A percentile compares a stretch with the other conserved stretches of the same genome.
These are phyloP conservation scores for Eueides isabella DNA, from an alignment of 1,140 invertebrate species.

Conservation along the genomic window DNA sequence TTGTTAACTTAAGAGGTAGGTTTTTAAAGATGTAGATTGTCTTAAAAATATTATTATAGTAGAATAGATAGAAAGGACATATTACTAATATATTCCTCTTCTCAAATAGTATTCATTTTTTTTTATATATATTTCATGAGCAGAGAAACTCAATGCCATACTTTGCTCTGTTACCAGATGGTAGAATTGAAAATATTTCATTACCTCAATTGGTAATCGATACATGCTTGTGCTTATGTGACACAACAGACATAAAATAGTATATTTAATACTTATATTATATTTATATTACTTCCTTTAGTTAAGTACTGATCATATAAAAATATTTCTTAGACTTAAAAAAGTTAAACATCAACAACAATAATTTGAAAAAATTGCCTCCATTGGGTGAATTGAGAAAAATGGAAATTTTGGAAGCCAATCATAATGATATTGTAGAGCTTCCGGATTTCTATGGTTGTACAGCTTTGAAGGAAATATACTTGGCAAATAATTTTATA, in stretches of 20 bases:
- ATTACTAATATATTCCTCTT: too few species aligned
- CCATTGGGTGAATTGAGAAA: slow-evolving; percentile 90
- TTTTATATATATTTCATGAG: too few species aligned
- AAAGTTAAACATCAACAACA: slow-evolving; percentile 90
- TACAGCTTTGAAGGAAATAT: slow-evolving; percentile 87
- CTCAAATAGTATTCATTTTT: too few species aligned
- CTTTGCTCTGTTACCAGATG: too few species aligned
- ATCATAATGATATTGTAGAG: slow-evolving; percentile 87
- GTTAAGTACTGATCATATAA: slow-evolving; percentile 1
- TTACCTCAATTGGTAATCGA: too few species aligned
- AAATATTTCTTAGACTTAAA: slow-evolving; percentile 86
- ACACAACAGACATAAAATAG: too few species aligned
- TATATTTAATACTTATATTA: too few species aligned
- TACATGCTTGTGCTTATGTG: too few species aligned
- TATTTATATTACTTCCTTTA: not conserved
- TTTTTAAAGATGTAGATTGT: slow-evolving; percentile 17
- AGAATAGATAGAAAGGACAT: too few species aligned
- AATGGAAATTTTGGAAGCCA: slow-evolving; percentile 90
- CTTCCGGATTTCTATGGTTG: slow-evolving; percentile 88
- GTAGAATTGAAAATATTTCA: too few species aligned
- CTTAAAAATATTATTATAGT: not conserved
- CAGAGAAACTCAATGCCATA: too few species aligned
- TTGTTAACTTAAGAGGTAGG: slow-evolving; percentile 85
- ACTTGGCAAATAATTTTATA: slow-evolving; percentile 91
- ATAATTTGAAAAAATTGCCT: slow-evolving; percentile 88